phyloP scores from a whole-genome alignment of 2,888 invertebrate genomes.

The Corbicula japonica region DNA sequence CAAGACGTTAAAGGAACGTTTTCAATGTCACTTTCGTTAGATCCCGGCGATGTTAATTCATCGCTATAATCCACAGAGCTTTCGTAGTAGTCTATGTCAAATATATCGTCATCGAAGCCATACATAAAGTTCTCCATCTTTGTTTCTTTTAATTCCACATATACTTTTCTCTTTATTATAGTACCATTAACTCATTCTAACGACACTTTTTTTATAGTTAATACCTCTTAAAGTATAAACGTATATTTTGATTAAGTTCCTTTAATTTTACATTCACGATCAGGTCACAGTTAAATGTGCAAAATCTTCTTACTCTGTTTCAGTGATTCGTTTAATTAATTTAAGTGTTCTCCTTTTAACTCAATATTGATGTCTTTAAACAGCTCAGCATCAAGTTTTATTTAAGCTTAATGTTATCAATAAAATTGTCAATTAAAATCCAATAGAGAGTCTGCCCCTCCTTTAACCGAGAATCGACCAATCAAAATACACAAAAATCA shows the following conservation, averaged over 20 bases:
- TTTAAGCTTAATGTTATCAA: conserved; percentile 33
- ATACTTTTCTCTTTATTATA: too few relatives aligned
- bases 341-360: conserved; percentile 33
- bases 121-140: conserved; percentile 77
- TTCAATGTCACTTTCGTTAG: conserved; percentile 78
- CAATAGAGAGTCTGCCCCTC: conserved; percentile 23
- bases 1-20: conserved; percentile 64
- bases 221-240: neutral
- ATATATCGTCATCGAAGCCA: conserved; percentile 78
- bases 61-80: conserved; percentile 74
- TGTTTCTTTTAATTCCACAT: too few relatives aligned
- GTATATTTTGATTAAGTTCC: neutral
- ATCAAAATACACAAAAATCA: conserved; percentile 49
- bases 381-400: conserved; percentile 20
- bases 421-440: conserved; percentile 44
- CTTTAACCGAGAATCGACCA: conserved; percentile 54
- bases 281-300: neutral
- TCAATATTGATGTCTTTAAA: conserved; percentile 15
- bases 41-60: conserved; percentile 75
- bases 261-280: neutral
- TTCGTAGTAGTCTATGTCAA: conserved; percentile 81
- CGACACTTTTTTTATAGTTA: neutral
- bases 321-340: neutral
- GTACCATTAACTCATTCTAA: neutral
- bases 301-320: neutral